A percentile compares a stretch with the other conserved stretches of the same genome.
These are phyloP conservation scores for Nomada fabriciana DNA, from an alignment of 2,888 invertebrate species.

Conservation along the genomic window DNA sequence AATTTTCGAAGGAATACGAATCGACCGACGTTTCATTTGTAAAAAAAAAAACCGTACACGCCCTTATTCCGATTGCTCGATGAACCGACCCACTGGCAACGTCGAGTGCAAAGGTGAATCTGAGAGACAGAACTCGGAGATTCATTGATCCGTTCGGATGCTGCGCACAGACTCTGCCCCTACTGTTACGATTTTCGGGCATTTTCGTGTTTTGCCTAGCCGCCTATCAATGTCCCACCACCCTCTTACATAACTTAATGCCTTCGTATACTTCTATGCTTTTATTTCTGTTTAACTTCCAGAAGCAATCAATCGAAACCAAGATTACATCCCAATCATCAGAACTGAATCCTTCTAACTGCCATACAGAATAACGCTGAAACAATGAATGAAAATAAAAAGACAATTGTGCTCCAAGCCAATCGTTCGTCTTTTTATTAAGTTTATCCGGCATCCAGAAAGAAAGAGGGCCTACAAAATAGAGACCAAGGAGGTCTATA, in stretches of 20 bases:
- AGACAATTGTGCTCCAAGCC: not conserved
- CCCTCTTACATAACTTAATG: not conserved
- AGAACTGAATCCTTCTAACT: not conserved
- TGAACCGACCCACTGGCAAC: conserved; percentile 56
- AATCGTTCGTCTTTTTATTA: not conserved
- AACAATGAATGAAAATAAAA: not conserved
- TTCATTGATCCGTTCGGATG: conserved; percentile 80
- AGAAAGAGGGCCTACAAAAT: too few relatives aligned
- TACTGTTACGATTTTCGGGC: conserved; percentile 52
- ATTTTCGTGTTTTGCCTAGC: conserved; percentile 36
- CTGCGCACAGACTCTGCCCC: conserved; percentile 74
- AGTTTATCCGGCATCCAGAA: not conserved
- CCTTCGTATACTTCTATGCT: not conserved
- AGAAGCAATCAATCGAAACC: not conserved
- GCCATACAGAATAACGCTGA: not conserved
- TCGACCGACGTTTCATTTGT: conserved; percentile 16
- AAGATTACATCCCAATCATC: not conserved
- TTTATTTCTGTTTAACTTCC: not conserved
- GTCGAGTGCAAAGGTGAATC: conserved; percentile 58
- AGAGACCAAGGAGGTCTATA: not conserved
- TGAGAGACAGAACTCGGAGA: conserved; percentile 60
- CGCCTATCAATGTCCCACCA: conserved; percentile 2
- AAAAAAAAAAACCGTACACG: conserved; percentile 33
- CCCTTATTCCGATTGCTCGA: conserved; percentile 38
- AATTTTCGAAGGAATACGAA: not conserved